phyloP scores from a whole-genome alignment of 1,140 invertebrate genomes.

The Drosophila eugracilis region DNA sequence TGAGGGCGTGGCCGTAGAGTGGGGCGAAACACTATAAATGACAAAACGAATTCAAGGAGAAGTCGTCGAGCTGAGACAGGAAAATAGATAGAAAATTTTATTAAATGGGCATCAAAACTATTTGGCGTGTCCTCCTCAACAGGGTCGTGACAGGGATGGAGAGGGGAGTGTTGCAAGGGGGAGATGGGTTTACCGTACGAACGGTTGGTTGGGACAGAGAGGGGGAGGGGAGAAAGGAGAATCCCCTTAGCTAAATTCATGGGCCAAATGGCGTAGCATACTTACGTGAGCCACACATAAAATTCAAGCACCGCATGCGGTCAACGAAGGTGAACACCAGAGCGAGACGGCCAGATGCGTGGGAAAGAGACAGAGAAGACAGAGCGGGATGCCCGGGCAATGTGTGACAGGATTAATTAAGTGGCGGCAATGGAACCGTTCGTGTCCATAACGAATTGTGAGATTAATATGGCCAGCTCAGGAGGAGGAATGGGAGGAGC shows the following conservation, averaged over 20 bases:
- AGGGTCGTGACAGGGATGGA: not conserved
- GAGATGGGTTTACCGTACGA: not conserved
- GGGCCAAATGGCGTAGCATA: conserved; percentile 56
- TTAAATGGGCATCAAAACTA: conserved; percentile 80
- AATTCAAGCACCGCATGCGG: conserved; percentile 66
- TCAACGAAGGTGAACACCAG: conserved; percentile 39
- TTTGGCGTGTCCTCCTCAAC: conserved; percentile 62
- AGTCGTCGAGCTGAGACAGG: conserved; percentile 28
- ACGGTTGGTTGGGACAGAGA: not conserved
- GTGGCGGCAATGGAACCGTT: conserved; percentile 45
- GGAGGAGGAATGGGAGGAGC: not conserved
- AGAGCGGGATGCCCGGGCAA: conserved; percentile 11
- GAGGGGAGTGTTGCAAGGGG: not conserved
- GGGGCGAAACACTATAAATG: conserved; percentile 60
- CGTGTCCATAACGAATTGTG: conserved; percentile 53
- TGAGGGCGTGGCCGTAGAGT: conserved; percentile 9
- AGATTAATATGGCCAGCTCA: conserved; percentile 28
- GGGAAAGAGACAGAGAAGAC: not conserved
- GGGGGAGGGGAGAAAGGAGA: not conserved
- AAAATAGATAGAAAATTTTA: conserved; percentile 76
- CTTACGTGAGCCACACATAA: conserved; percentile 72
- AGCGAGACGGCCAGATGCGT: not conserved
- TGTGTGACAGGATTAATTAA: conserved; percentile 55
- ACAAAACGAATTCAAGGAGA: conserved; percentile 58
- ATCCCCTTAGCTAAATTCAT: conserved; percentile 25